phyloP scores from a whole-genome alignment of 2,113 vertebrate genomes.

The Hylia prasina region DNA sequence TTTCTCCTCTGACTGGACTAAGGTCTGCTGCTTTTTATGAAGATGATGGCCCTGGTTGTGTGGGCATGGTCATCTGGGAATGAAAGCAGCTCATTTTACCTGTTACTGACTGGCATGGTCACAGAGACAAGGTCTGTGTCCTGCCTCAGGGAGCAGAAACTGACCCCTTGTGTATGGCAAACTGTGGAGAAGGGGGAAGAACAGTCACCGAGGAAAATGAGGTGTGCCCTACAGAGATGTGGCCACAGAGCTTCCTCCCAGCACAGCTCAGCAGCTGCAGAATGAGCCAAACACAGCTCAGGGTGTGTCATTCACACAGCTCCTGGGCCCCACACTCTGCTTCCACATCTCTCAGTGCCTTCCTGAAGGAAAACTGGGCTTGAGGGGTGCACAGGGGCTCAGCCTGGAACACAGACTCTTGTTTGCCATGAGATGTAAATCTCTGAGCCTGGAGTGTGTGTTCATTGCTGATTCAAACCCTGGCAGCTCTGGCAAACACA shows the following conservation, averaged over 20 bases:
- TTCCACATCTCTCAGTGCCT: neutral
- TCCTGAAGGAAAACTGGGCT: neutral
- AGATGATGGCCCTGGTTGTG: neutral
- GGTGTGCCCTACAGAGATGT: too few species aligned
- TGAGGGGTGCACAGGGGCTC: neutral
- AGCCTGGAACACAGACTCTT: neutral
- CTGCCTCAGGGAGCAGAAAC: neutral
- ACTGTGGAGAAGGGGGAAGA: neutral
- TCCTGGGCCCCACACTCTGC: neutral
- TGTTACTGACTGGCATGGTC: neutral
- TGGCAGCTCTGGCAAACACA: neutral
- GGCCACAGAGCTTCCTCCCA: neutral
- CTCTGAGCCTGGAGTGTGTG: neutral
- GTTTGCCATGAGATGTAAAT: neutral
- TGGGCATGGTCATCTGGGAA: neutral
- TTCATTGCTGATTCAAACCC: neutral
- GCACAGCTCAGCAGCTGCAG: neutral
- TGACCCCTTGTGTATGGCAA: neutral
- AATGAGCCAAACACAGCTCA: accelerated
- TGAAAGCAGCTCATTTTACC: neutral
- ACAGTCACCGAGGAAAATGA: neutral
- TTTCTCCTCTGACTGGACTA: neutral
- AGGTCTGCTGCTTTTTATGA: neutral
- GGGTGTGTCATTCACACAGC: neutral
- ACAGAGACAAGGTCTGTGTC: neutral